A percentile compares a stretch with the other conserved stretches of the same genome.
phyloP scores from a whole-genome alignment of 2,797 vertebrate genomes.

The Etheostoma nigrum region DNA sequence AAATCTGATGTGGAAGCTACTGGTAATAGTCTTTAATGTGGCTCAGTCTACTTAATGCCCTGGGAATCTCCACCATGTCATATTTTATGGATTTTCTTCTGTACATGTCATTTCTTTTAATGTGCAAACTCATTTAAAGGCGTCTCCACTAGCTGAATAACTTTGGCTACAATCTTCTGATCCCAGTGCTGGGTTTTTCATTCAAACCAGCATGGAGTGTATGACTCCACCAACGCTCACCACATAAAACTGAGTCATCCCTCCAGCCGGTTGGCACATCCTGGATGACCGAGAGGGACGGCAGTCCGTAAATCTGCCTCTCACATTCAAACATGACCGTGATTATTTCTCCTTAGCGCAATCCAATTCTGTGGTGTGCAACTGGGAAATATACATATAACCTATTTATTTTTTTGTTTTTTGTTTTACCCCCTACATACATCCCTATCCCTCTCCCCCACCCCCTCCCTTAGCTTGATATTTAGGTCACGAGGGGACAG shows the following conservation, averaged over 20 bases:
- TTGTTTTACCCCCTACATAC: constrained; percentile 46
- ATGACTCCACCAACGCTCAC: constrained; percentile 38
- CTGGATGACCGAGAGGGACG: constrained; percentile 38
- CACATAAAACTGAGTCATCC: constrained; percentile 70
- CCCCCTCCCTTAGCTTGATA: constrained; percentile 64
- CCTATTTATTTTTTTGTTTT: constrained; percentile 73
- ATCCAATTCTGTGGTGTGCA: constrained; percentile 67
- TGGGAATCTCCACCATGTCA: constrained; percentile 28
- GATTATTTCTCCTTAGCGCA: constrained; percentile 65
- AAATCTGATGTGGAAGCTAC: constrained; percentile 38
- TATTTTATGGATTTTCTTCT: constrained; percentile 29
- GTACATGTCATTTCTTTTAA: constrained; percentile 39
- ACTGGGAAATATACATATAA: constrained; percentile 74
- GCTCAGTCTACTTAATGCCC: constrained; percentile 33
- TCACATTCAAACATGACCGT: constrained; percentile 57
- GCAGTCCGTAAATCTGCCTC: constrained; percentile 51
- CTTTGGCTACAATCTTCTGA: constrained; percentile 21
- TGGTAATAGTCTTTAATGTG: constrained; percentile 50
- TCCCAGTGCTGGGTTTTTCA: constrained; percentile 43
- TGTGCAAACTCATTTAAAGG: constrained; percentile 15
- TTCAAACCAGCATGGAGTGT: constrained; percentile 30
- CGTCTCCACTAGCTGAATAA: constrained; percentile 21
- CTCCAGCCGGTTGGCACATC: constrained; percentile 53
- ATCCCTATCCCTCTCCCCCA: not conserved
- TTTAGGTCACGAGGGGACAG: constrained; percentile 80